Evolutionary conservation across 2,888 invertebrate species (phyloP).

Genomic region (Lasioglossum vierecki): DNA sequence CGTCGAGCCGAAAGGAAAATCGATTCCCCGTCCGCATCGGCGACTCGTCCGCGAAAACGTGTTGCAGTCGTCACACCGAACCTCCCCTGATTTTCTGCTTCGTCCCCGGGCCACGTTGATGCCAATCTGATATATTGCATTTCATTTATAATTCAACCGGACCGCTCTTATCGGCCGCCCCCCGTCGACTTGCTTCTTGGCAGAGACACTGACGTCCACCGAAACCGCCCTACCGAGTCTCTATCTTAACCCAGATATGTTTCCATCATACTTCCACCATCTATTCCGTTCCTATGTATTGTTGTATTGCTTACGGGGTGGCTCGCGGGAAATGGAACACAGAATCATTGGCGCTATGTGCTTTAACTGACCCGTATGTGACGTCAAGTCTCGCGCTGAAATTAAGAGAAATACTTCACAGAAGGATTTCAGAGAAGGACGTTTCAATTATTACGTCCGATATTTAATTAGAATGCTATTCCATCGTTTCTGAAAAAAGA

Average conservation of each 20-base stretch:
- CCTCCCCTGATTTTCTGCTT: constrained; percentile 4
- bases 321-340: not conserved
- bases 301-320: not conserved
- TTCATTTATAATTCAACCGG: constrained; percentile 18
- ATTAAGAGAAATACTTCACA: too few relatives aligned
- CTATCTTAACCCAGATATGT: constrained; percentile 10
- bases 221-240: not conserved
- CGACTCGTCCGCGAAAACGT: constrained; percentile 19
- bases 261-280: not conserved
- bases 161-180: not conserved
- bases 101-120: not conserved
- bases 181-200: not conserved
- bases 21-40: constrained; percentile 58
- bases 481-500: not conserved
- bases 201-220: not conserved
- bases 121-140: constrained; percentile 2
- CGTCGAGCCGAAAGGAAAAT: constrained; percentile 56
- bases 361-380: not conserved
- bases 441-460: too few relatives aligned
- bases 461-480: not conserved
- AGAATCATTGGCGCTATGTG: not conserved
- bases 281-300: not conserved
- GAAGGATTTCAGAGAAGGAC: too few relatives aligned
- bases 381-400: too few relatives aligned
- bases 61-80: constrained; percentile 4